These are phyloP conservation scores for Atta cephalotes DNA, from an alignment of 1,140 invertebrate genomes.

Conservation along the genomic window DNA sequence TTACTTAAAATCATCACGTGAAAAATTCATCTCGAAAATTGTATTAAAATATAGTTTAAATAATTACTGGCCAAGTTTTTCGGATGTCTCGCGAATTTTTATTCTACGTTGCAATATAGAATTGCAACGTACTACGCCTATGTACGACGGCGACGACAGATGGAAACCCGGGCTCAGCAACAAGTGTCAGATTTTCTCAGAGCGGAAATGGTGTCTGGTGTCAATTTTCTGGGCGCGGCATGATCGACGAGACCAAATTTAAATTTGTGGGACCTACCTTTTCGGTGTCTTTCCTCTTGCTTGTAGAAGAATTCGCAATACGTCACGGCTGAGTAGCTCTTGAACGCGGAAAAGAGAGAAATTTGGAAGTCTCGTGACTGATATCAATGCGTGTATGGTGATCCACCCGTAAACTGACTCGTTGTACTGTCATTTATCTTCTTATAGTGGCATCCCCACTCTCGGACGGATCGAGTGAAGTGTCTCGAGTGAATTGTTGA, in stretches of 20 bases:
- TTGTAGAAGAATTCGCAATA: neutral
- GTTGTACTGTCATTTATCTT: constrained; percentile 65
- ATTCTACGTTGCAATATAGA: neutral
- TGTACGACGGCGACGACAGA: neutral
- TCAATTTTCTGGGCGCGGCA: neutral
- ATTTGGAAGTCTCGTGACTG: neutral
- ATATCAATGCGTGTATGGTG: neutral
- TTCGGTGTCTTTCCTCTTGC: neutral
- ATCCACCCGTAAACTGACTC: constrained; percentile 65
- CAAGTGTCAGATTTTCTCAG: constrained; percentile 54
- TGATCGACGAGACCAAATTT: constrained; percentile 21
- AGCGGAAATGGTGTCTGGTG: no score
- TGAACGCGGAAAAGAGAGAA: neutral
- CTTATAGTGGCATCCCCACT: constrained; percentile 73
- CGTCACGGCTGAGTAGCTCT: neutral
- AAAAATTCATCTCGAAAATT: neutral
- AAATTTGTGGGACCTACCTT: constrained; percentile 40
- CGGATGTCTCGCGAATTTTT: neutral
- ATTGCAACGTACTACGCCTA: neutral
- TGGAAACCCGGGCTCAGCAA: constrained; percentile 25
- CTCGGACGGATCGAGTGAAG: constrained; percentile 28
- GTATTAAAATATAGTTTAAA: neutral
- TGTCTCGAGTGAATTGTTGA: constrained; percentile 41
- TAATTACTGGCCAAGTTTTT: neutral
- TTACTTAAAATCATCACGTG: neutral